These are phyloP conservation scores for Turritopsis dohrnii DNA, from an alignment of 30 jellyfish, hydroid and myxozoan genomes.

Conservation along the genomic window DNA sequence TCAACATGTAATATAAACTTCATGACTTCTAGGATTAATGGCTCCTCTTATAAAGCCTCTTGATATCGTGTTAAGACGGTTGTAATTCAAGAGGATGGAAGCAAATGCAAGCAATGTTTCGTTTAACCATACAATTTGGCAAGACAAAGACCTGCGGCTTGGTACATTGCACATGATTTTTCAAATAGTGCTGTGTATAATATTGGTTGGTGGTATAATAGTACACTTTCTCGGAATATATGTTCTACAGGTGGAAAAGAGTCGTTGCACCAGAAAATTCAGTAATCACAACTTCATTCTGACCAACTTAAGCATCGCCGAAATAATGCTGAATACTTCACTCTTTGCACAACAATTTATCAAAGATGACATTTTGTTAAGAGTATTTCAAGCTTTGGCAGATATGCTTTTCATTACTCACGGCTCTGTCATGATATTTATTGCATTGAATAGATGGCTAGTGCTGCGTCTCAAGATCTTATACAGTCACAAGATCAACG, in stretches of 20 bases:
- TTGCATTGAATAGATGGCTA: conserved; percentile 9
- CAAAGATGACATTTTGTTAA: background rate
- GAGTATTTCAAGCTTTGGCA: conserved; percentile 1
- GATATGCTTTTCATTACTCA: background rate
- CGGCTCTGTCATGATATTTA: background rate
- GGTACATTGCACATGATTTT: background rate
- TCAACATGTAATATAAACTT: background rate
- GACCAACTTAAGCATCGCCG: background rate
- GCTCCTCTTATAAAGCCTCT: no score
- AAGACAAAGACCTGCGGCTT: background rate
- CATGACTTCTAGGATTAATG: no score
- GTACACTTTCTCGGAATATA: background rate
- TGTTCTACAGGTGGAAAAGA: background rate
- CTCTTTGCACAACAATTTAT: background rate
- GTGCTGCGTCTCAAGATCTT: background rate
- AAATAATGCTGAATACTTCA: background rate
- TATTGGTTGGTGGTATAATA: background rate
- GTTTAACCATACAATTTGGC: background rate
- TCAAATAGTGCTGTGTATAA: background rate
- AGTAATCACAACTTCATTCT: conserved; percentile 5
- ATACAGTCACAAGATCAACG: background rate
- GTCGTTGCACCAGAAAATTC: background rate
- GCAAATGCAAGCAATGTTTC: background rate
- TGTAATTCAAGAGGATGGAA: background rate
- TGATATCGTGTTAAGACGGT: background rate